Evolutionary conservation across 2,797 vertebrate species (phyloP).

Genomic region (Sarcoramphus papa): DNA sequence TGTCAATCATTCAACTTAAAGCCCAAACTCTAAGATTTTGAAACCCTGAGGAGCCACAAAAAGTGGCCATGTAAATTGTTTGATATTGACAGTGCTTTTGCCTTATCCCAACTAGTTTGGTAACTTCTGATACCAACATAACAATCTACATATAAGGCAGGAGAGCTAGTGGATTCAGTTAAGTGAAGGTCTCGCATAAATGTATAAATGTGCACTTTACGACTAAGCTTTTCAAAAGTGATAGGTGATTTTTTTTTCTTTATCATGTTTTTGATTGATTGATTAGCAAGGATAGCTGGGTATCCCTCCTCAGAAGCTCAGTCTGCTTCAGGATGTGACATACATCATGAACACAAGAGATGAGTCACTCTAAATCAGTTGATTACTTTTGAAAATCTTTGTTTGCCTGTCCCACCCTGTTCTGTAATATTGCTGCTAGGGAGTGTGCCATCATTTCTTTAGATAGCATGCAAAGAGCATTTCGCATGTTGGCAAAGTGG

Average conservation of each 20-base stretch:
- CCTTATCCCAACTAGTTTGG: neutral
- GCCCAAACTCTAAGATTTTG: neutral
- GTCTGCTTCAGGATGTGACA: neutral
- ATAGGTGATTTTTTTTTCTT: neutral
- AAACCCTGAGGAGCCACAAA: neutral
- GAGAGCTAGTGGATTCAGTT: neutral
- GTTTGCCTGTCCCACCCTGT: neutral
- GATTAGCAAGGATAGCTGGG: neutral
- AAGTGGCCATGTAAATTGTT: neutral
- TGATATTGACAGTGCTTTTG: neutral
- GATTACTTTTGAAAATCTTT: neutral
- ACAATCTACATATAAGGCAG: neutral
- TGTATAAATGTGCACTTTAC: neutral
- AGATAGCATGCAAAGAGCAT: neutral
- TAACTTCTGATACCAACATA: neutral
- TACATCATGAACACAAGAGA: neutral
- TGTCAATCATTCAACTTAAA: neutral
- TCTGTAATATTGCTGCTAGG: neutral
- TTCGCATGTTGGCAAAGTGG: neutral
- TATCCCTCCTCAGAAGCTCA: neutral
- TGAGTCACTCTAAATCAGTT: neutral
- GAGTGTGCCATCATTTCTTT: neutral
- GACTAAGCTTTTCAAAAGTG: neutral
- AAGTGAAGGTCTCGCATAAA: neutral
- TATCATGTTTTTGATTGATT: neutral